These are phyloP conservation scores for Cavia porcellus DNA, from an alignment of 2,113 vertebrate species.

Conservation along the genomic window DNA sequence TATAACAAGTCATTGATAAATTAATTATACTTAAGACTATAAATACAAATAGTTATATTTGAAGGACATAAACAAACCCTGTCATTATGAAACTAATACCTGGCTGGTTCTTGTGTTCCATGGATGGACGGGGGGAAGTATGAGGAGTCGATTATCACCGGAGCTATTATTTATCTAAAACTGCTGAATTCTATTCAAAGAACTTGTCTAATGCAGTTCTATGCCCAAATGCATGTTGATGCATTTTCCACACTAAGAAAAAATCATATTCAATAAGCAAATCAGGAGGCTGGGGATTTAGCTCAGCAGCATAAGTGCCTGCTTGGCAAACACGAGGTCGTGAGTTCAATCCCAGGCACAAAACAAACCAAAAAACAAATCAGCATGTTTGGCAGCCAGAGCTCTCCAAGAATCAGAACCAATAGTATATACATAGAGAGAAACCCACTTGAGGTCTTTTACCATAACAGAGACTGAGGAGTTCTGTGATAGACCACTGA, in stretches of 20 bases:
- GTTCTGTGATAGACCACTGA: too few species aligned
- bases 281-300: neutral
- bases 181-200: neutral
- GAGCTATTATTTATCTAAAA: neutral
- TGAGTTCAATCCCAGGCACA: too few species aligned
- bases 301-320: too few species aligned
- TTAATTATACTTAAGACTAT: neutral
- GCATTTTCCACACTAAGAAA: neutral
- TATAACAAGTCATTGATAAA: neutral
- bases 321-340: too few species aligned
- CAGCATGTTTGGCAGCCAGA: neutral
- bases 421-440: neutral
- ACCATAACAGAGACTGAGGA: neutral
- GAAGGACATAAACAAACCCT: slow-evolving; percentile 1
- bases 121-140: neutral
- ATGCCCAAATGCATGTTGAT: neutral
- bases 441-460: neutral
- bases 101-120: neutral
- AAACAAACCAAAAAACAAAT: neutral
- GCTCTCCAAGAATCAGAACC: neutral
- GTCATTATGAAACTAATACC: neutral
- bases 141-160: neutral
- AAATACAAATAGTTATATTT: too few species aligned
- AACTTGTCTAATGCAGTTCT: neutral
- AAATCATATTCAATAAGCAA: slow-evolving; percentile 14